Conservation (phyloP, 2,888 invertebrate genomes). For the Hirtodrosophila histrioides region DNA sequence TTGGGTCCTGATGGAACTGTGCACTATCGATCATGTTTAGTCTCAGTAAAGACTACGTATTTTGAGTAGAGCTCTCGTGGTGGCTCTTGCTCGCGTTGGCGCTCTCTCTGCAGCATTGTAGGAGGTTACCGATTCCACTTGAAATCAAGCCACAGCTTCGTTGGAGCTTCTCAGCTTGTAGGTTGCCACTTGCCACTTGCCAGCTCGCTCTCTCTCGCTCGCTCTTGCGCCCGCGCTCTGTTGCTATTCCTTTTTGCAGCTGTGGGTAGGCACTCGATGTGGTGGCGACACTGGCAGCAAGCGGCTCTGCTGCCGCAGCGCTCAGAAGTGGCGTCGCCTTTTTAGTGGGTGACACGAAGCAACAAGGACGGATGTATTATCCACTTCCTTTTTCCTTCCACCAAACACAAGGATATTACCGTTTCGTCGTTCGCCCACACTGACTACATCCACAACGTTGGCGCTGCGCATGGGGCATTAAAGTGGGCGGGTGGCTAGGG, state of each 20-base stretch:
- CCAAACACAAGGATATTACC: conserved; percentile 85
- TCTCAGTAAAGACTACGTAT: not conserved
- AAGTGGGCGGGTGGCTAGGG: conserved; percentile 26
- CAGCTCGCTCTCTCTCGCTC: conserved; percentile 19
- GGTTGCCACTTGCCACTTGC: conserved; percentile 32
- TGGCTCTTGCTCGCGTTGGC: not conserved
- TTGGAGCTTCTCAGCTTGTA: conserved; percentile 34
- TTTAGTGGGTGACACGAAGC: conserved; percentile 85
- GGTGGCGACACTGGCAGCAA: conserved; percentile 29
- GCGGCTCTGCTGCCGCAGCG: conserved; percentile 32
- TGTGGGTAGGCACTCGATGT: conserved; percentile 38
- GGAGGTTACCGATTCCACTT: conserved; percentile 82
- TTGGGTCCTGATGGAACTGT: conserved; percentile 10
- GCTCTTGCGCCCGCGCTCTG: conserved; percentile 10
- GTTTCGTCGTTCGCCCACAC: conserved; percentile 82
- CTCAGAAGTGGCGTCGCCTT: conserved; percentile 77
- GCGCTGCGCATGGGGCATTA: conserved; percentile 36
- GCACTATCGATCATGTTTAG: conserved; percentile 38
- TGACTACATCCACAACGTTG: conserved; percentile 35
- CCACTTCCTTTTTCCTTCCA: conserved; percentile 85
- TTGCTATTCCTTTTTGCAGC: conserved; percentile 35
- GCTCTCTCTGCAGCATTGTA: conserved; percentile 47
- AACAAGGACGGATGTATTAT: conserved; percentile 85
- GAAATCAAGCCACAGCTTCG: conserved; percentile 46
- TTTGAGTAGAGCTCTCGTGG: no score